These are phyloP conservation scores for Ibycter americanus DNA, from an alignment of 2,797 vertebrate genomes.

Conservation along the genomic window DNA sequence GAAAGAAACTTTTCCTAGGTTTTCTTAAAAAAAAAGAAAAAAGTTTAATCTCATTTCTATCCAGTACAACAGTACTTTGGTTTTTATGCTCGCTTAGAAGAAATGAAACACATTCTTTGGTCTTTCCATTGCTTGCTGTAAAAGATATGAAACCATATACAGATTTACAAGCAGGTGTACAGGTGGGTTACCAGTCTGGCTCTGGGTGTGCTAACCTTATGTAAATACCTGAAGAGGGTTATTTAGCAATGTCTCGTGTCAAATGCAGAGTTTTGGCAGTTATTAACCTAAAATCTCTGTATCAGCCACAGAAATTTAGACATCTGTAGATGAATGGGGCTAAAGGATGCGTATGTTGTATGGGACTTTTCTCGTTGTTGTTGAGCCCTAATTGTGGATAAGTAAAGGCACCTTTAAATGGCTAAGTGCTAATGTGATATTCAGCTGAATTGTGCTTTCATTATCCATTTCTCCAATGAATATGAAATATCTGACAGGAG, in stretches of 20 bases:
- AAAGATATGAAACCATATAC: background rate
- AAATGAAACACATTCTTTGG: background rate
- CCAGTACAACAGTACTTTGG: background rate
- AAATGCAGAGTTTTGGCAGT: background rate
- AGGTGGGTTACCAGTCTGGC: background rate
- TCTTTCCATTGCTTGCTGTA: background rate
- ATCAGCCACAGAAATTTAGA: background rate
- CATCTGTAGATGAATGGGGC: background rate
- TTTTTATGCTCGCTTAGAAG: background rate
- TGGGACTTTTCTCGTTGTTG: background rate
- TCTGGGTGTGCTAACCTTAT: background rate
- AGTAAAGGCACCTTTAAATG: background rate
- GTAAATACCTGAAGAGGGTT: background rate
- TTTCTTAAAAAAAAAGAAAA: background rate
- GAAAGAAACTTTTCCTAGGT: background rate
- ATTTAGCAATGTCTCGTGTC: background rate
- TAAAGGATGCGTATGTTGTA: background rate
- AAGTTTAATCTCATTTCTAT: background rate
- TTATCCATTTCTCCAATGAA: background rate
- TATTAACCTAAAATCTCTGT: background rate
- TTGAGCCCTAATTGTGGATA: background rate
- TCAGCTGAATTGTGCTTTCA: background rate
- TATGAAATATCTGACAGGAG: background rate
- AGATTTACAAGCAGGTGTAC: background rate
- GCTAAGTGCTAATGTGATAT: background rate